Evolutionary conservation across 1,140 invertebrate species (phyloP).

Genomic region (Papilio dardanus): DNA sequence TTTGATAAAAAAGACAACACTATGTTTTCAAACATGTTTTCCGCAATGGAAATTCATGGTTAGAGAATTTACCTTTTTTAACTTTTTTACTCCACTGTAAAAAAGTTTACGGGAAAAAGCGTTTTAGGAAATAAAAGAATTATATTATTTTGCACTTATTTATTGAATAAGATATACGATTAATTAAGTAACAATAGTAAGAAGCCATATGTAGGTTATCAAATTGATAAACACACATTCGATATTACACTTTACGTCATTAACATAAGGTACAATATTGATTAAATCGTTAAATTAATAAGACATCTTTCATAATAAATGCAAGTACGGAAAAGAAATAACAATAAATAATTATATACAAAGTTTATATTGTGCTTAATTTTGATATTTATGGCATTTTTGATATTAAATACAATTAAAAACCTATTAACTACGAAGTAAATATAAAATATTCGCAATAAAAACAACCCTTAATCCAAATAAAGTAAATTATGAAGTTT

Average conservation of each 20-base stretch:
- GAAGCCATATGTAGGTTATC: too few relatives aligned
- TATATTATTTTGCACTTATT: too few relatives aligned
- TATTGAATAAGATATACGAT: too few relatives aligned
- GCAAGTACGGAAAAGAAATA: background rate
- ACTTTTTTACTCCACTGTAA: too few relatives aligned
- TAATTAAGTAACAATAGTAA: too few relatives aligned
- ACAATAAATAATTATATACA: background rate
- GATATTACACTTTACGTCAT: background rate
- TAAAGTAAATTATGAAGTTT: background rate
- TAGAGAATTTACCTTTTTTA: too few relatives aligned
- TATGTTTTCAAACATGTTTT: too few relatives aligned
- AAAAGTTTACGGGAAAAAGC: too few relatives aligned
- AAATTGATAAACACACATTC: too few relatives aligned
- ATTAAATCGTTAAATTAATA: background rate
- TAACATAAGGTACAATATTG: background rate
- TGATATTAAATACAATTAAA: background rate
- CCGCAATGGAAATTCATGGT: too few relatives aligned
- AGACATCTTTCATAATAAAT: background rate
- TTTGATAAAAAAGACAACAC: too few relatives aligned
- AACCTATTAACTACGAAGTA: background rate
- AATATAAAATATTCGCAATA: background rate
- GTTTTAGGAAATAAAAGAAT: too few relatives aligned
- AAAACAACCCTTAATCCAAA: conserved; percentile 1
- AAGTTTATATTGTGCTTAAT: conserved; percentile 2
- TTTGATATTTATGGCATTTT: background rate